These are phyloP conservation scores for Zophobas atratus DNA, from an alignment of 1,140 invertebrate species.

Conservation along the genomic window DNA sequence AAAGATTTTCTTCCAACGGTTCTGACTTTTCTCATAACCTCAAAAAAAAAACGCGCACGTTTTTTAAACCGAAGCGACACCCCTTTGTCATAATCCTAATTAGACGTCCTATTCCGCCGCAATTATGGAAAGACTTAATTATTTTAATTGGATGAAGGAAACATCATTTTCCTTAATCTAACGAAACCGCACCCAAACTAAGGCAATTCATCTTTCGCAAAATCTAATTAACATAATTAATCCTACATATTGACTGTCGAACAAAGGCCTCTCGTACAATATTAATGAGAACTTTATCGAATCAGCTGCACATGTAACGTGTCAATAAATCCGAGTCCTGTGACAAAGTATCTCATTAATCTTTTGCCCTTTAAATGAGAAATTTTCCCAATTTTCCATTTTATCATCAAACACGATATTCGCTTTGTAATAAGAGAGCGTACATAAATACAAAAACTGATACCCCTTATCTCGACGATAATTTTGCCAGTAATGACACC, in stretches of 20 bases:
- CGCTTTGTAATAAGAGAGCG: constrained; percentile 10
- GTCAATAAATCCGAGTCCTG: constrained; percentile 32
- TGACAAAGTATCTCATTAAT: constrained; percentile 38
- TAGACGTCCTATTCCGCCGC: neutral
- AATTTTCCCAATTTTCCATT: constrained; percentile 23
- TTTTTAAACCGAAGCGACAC: neutral
- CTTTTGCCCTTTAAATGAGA: constrained; percentile 29
- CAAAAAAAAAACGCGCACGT: neutral
- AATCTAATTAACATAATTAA: constrained; percentile 28
- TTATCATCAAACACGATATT: constrained; percentile 18
- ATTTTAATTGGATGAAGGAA: constrained; percentile 6
- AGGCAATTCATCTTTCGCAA: constrained; percentile 15
- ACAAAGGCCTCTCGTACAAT: constrained; percentile 14
- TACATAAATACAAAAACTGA: constrained; percentile 12
- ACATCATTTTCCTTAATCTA: constrained; percentile 3
- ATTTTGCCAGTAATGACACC: neutral
- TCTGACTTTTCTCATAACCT: neutral
- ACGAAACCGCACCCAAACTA: constrained; percentile 16
- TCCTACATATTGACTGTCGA: constrained; percentile 26
- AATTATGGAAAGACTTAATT: constrained; percentile 4
- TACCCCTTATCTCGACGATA: constrained; percentile 2
- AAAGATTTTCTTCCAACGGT: neutral
- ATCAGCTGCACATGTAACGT: constrained; percentile 35
- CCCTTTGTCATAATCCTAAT: neutral
- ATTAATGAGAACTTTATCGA: constrained; percentile 41